phyloP scores from a whole-genome alignment of 2,888 invertebrate genomes.

The Oligia fasciuncula region DNA sequence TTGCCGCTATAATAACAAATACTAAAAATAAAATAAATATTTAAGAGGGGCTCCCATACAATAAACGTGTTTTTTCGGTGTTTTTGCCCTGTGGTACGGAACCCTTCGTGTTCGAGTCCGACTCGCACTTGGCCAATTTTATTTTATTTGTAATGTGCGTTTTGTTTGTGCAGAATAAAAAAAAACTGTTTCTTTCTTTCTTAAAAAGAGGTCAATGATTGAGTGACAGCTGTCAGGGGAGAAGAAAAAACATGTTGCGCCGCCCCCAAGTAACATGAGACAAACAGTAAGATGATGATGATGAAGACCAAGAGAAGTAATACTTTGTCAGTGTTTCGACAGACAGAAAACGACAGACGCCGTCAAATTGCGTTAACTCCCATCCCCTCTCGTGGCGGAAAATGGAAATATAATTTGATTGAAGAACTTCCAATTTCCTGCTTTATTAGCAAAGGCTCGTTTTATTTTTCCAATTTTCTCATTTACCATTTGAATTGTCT shows the following conservation, averaged over 20 bases:
- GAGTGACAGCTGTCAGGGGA: not conserved
- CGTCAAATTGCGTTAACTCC: conserved; percentile 4
- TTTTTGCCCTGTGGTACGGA: too few relatives aligned
- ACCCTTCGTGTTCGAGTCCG: too few relatives aligned
- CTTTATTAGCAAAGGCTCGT: conserved; percentile 38
- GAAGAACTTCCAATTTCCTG: conserved; percentile 55
- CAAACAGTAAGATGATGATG: not conserved
- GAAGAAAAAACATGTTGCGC: not conserved
- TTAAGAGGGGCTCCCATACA: too few relatives aligned
- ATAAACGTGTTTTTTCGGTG: too few relatives aligned
- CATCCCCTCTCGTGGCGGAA: conserved; percentile 9
- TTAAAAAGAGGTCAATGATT: not conserved
- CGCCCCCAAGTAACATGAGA: not conserved
- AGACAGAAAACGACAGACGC: not conserved
- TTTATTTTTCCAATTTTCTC: conserved; percentile 50
- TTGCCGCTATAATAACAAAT: too few relatives aligned
- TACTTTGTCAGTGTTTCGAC: not conserved
- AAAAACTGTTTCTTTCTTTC: too few relatives aligned
- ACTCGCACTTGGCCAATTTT: too few relatives aligned
- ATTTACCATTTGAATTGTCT: conserved; percentile 24
- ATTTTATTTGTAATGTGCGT: too few relatives aligned
- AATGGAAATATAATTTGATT: conserved; percentile 57
- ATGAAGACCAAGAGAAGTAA: not conserved
- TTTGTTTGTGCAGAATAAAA: too few relatives aligned
- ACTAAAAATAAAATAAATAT: too few relatives aligned